Evolutionary conservation across 2,797 vertebrate species (phyloP), one percentile per base, ranked within the genome.

Genomic region (Hylomyscus alleni): DNA sequence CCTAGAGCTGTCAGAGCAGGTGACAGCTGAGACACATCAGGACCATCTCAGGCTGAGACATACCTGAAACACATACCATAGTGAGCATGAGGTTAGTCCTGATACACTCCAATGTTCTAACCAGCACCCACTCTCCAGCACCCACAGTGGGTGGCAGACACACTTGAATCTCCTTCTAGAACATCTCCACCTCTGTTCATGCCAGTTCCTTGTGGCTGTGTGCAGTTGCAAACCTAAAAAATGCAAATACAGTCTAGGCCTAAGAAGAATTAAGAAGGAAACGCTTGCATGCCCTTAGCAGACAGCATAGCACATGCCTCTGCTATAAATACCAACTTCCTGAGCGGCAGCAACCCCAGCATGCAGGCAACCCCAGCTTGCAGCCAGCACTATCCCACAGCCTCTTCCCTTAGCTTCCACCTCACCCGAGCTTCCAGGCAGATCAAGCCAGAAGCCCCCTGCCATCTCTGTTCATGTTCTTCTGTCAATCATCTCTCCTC

Each of bases 1-100:
- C 0, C 3, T 34, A 65, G 15, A 56, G n/a, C n/a, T 13, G 9
- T 26, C 17, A 2, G 10, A 12, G 8, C 17, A 0, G 6, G 52
- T 24, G 37, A 52, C 0, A 80, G 50, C 80, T 34, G 47, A 62
- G 31, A n/a, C n/a, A n/a, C n/a, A n/a, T n/a, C 67, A 72, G 93
- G 40, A 78, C 13, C 14, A 47, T 22, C 26, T 26, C 44, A 22
- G 75, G 0, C 60, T 76, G 34, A 44, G 34, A 6, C 5, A 19
- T 34, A n/a, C 54, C 72, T 9, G 4, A 40, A 62, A 24, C 1
- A 2, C 15, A 10, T 47, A 1, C 37, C n/a, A 15, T 26, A 56
- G 67, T n/a, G 20, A 50, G 8, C 62, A 50, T 37, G 31, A 77
- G 37, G 47, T 52, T n/a, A 90, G 44, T 72, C 81, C 92, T 52